phyloP scores from a whole-genome alignment of 2,797 vertebrate genomes.

The Holocentrus rufus region DNA sequence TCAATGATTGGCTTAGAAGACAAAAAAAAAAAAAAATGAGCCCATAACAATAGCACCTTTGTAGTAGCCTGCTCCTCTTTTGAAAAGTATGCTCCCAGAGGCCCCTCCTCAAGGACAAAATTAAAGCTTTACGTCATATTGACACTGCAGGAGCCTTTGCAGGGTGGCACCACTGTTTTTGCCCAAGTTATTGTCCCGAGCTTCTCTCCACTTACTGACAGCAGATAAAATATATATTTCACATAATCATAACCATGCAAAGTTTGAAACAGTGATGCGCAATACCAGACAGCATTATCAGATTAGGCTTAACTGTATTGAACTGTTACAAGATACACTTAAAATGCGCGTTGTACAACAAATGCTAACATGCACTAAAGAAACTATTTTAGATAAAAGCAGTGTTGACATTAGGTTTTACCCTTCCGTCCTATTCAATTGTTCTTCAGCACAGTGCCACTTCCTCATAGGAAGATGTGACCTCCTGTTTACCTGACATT shows the following conservation, averaged over 20 bases:
- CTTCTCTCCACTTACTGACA: background rate
- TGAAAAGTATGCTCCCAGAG: background rate
- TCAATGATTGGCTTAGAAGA: too few species aligned
- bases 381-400: constrained; percentile 21
- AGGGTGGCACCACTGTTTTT: background rate
- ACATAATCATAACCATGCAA: background rate
- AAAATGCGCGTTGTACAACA: background rate
- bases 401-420: constrained; percentile 68
- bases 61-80: background rate
- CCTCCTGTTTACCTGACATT: constrained; percentile 77
- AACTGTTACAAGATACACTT: background rate
- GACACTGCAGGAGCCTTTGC: constrained; percentile 1
- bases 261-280: background rate
- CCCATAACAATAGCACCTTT: background rate
- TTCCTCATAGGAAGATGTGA: constrained; percentile 75
- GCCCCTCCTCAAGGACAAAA: background rate
- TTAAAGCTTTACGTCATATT: constrained; percentile 2
- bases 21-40: background rate
- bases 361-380: background rate
- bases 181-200: background rate
- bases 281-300: background rate
- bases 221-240: background rate
- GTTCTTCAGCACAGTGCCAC: constrained; percentile 68
- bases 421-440: constrained; percentile 79
- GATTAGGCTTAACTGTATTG: background rate